phyloP scores from a whole-genome alignment of 2,797 vertebrate genomes.

The Alectoris magna region DNA sequence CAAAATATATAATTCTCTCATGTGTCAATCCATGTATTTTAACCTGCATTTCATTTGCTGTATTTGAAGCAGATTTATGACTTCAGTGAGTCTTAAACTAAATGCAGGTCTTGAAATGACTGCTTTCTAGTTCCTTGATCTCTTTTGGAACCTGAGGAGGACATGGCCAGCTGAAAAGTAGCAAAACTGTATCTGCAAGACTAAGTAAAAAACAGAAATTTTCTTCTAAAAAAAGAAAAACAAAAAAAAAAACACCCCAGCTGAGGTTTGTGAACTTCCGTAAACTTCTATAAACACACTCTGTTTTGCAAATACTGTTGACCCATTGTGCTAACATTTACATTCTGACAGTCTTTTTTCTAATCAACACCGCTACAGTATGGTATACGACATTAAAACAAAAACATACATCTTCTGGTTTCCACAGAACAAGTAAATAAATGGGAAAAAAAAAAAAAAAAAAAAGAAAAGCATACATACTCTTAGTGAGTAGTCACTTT shows the following conservation, averaged over 20 bases:
- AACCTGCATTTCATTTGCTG: background rate
- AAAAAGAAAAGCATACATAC: conserved; percentile 75
- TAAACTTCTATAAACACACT: background rate
- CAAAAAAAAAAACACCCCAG: too few species aligned
- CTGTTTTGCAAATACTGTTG: background rate
- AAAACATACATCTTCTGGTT: background rate
- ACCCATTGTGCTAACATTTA: background rate
- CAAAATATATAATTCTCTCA: background rate
- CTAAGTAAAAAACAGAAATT: background rate
- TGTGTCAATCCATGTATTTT: background rate
- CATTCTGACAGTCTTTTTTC: background rate
- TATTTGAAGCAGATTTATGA: background rate
- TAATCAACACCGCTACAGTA: background rate
- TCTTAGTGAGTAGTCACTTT: conserved; percentile 87
- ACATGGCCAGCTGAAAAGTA: background rate
- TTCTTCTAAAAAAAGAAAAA: background rate
- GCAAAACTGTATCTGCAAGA: background rate
- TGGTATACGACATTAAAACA: background rate
- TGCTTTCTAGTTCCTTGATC: background rate
- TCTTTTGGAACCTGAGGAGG: background rate
- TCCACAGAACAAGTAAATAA: background rate
- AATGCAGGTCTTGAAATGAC: fast-evolving
- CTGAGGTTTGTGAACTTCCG: too few species aligned
- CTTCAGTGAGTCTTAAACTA: background rate
- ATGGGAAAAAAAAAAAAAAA: background rate